These are phyloP conservation scores for Drosophila buzzatii DNA, from an alignment of 2,888 invertebrate genomes.

Conservation along the genomic window DNA sequence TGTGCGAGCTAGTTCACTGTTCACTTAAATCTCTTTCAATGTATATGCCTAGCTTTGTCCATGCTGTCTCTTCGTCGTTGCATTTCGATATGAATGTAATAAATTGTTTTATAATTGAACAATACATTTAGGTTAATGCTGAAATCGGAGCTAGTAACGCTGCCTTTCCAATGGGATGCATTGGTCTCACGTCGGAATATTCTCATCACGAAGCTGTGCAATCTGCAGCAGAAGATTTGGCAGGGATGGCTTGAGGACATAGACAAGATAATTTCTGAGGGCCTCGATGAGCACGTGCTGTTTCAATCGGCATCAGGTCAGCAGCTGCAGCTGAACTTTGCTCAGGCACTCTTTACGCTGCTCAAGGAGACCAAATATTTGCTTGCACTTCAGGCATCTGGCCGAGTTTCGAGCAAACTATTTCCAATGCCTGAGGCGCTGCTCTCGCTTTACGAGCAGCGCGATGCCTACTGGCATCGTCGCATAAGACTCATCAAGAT, in stretches of 20 bases:
- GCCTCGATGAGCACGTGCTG: constrained; percentile 81
- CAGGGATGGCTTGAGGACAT: constrained; percentile 86
- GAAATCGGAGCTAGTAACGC: constrained; percentile 43
- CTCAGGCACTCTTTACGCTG: constrained; percentile 88
- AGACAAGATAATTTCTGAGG: constrained; percentile 85
- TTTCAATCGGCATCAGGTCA: constrained; percentile 35
- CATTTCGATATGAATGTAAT: background rate
- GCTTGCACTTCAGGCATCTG: constrained; percentile 86
- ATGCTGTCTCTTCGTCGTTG: no score
- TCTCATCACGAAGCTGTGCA: constrained; percentile 84
- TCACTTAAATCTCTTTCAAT: no score
- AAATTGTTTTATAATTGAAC: background rate
- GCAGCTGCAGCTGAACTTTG: constrained; percentile 74
- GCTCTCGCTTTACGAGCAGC: constrained; percentile 72
- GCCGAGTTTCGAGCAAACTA: constrained; percentile 52
- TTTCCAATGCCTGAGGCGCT: constrained; percentile 68
- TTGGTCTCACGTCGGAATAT: constrained; percentile 76
- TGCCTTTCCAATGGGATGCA: constrained; percentile 59
- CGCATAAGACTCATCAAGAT: constrained; percentile 87
- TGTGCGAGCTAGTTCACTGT: no score
- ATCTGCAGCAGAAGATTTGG: constrained; percentile 86
- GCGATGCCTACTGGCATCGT: constrained; percentile 81
- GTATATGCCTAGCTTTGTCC: no score
- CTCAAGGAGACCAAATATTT: constrained; percentile 94
- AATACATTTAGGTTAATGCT: constrained; percentile 34